Evolutionary conservation across 2,113 vertebrate genomes (phyloP).

Genomic region (Morone saxatilis): DNA sequence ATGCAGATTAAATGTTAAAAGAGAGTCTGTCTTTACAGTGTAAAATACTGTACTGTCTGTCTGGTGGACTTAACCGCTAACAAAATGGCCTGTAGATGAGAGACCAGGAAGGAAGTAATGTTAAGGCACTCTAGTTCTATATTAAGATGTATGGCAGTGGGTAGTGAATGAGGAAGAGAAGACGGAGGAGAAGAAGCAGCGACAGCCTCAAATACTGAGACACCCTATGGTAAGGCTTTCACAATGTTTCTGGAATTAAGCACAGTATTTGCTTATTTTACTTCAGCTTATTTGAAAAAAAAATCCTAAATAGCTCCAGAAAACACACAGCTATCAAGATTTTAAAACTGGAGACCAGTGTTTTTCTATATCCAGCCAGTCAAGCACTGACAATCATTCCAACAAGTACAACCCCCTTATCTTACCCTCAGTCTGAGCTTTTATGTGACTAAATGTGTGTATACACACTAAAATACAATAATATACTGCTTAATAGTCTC

Average conservation of each 20-base stretch:
- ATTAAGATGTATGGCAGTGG: conserved; percentile 16
- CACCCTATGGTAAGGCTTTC: not conserved
- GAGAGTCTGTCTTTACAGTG: conserved; percentile 60
- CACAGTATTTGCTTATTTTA: not conserved
- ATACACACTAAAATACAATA: not conserved
- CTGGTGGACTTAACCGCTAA: conserved; percentile 30
- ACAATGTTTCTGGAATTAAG: not conserved
- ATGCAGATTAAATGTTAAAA: conserved; percentile 74
- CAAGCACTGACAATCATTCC: not conserved
- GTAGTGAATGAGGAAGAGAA: conserved; percentile 17
- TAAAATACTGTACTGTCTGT: conserved; percentile 45
- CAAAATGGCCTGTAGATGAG: conserved; percentile 46
- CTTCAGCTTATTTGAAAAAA: not conserved
- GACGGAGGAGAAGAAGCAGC: conserved; percentile 6
- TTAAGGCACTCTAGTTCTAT: conserved; percentile 15
- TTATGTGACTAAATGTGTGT: not conserved
- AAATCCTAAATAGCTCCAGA: not conserved
- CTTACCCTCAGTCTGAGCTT: not conserved
- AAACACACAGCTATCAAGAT: not conserved
- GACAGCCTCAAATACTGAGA: not conserved
- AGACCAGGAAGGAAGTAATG: conserved; percentile 31
- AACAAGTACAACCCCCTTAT: not conserved
- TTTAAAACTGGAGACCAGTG: not conserved
- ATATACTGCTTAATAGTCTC: not conserved
- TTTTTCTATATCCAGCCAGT: not conserved